These are phyloP conservation scores for Callorhinus ursinus DNA, from an alignment of 2,113 vertebrate species.

Conservation along the genomic window DNA sequence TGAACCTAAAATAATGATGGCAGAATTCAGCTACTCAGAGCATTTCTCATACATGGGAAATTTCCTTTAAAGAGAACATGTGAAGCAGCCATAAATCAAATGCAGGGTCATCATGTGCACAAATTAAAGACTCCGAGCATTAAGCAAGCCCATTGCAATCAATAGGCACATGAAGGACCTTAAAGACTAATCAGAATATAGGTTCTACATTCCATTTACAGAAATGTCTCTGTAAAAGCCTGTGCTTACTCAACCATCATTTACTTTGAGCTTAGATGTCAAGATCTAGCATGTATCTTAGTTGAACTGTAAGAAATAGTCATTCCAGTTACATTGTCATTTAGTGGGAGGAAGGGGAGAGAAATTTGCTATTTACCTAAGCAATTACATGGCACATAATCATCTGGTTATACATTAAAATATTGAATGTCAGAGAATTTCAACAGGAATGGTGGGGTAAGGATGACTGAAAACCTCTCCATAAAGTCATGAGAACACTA, in stretches of 20 bases:
- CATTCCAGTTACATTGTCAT: not conserved
- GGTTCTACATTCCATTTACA: not conserved
- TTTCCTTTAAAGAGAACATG: slow-evolving; percentile 53
- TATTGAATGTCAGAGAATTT: not conserved
- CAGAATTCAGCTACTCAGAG: not conserved
- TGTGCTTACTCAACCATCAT: not conserved
- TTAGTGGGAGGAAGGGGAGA: not conserved
- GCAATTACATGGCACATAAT: not conserved
- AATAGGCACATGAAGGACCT: not conserved
- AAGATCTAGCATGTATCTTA: not conserved
- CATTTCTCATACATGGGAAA: slow-evolving; percentile 27
- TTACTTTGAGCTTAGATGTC: not conserved
- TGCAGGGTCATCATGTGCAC: not conserved
- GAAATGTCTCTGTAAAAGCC: not conserved
- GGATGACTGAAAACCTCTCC: not conserved
- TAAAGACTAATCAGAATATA: not conserved
- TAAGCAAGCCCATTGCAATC: not conserved
- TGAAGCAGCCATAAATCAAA: slow-evolving; percentile 50
- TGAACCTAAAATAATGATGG: slow-evolving; percentile 5
- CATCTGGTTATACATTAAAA: slow-evolving; percentile 42
- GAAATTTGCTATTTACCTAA: not conserved
- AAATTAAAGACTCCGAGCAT: slow-evolving; percentile 26
- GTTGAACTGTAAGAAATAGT: not conserved
- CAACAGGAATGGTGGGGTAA: not conserved
- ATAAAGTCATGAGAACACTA: not conserved